phyloP scores from a whole-genome alignment of 2,113 vertebrate genomes.

The Stigmatopora nigra region DNA sequence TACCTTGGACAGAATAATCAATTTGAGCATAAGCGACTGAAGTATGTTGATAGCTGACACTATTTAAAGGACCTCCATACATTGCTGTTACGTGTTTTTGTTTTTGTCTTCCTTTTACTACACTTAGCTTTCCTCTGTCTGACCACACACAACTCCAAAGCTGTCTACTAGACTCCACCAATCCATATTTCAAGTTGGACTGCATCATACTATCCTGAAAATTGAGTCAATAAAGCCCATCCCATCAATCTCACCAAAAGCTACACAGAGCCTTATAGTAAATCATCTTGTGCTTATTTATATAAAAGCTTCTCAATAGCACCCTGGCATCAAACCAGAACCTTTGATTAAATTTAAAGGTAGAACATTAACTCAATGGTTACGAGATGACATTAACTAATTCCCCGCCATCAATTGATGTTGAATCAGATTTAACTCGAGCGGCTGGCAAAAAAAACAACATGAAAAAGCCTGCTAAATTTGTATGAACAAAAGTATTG shows the following conservation, averaged over 20 bases:
- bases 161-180: slow-evolving; percentile 37
- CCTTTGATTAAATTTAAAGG: too few species aligned
- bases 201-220: slow-evolving; percentile 25
- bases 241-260: slow-evolving; percentile 8
- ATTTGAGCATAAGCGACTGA: background rate
- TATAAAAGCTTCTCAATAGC: background rate
- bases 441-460: too few species aligned
- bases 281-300: background rate
- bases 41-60: background rate
- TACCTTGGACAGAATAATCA: background rate
- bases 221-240: slow-evolving; percentile 18
- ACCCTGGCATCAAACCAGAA: background rate
- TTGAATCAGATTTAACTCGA: too few species aligned
- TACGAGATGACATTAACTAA: background rate
- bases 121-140: slow-evolving; percentile 33
- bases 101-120: slow-evolving; percentile 1
- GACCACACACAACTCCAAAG: slow-evolving; percentile 3
- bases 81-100: background rate
- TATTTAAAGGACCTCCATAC: background rate
- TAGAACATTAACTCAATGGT: background rate
- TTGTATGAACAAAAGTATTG: too few species aligned
- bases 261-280: background rate
- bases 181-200: slow-evolving; percentile 40
- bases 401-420: too few species aligned
- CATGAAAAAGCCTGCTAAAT: too few species aligned